Evolutionary conservation across 2,888 invertebrate genomes (phyloP), one percentile per base, ranked within the genome.

Genomic region (Coremacera marginata): DNA sequence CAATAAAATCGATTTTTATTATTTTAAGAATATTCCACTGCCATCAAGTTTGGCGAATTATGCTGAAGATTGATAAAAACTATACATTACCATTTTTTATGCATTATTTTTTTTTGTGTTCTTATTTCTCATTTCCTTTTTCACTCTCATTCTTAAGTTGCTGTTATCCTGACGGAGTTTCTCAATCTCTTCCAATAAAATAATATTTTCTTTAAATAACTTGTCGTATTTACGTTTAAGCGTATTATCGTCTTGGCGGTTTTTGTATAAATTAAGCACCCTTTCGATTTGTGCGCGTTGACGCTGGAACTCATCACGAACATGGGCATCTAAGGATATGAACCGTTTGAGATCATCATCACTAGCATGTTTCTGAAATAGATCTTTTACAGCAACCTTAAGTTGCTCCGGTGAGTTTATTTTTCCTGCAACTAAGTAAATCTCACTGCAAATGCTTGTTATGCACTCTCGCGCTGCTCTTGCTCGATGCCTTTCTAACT

Each of bases 271-370:
- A 3, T 83, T 84, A 52, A 88, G 57, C 0, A 87, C 84, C 7
- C 78, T 82, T 83, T 97, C 97, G 44, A 97, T 91, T 86, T 96
- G 95, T 80, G 94, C 94, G 52, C 96, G 91, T 86, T 97, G 97
- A 0, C 95, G 91, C 81, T 94, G 91, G 84, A 95, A 94, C 88
- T 95, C 95, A 27, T 92, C 92, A 27, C 93, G 93, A 1, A 94
- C 93, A 81, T 94, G 93, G n/a, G 92, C 91, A 79, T 95, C 94
- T 5, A 93, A 92, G 9, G 92, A 90, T 31, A 93, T 93, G 70
- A 92, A 92, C 2, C 93, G 91, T 72, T 92, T 91, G 77, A 95
- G 93, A 82, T 93, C 93, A 70, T 93, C 92, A 81, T 93, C 93
- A 71, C 92, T 93, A 75, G 94, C 93, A 85, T 95, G 95, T 83